phyloP scores from a whole-genome alignment of 2,113 vertebrate species.

The Lepisosteus osseus region DNA sequence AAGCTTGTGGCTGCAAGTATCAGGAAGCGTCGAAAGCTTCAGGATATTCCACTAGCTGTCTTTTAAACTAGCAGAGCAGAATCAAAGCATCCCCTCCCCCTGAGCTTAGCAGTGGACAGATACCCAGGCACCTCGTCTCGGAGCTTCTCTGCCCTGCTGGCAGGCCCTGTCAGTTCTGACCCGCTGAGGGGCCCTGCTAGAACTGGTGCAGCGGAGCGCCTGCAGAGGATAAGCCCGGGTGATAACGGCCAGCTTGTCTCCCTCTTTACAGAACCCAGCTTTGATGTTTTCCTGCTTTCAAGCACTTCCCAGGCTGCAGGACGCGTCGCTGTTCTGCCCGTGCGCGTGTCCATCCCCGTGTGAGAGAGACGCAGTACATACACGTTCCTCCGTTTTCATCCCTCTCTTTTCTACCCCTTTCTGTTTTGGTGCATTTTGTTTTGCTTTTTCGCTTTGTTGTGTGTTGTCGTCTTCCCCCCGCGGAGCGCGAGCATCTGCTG shows the following conservation, averaged over 20 bases:
- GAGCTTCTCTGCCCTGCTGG: not conserved
- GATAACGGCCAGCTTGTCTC: not conserved
- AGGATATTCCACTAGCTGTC: not conserved
- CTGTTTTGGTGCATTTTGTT: not conserved
- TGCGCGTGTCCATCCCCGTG: conserved; percentile 1
- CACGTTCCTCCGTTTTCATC: no score
- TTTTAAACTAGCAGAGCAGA: not conserved
- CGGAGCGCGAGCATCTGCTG: conserved; percentile 28
- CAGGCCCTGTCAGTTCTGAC: not conserved
- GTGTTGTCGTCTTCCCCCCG: conserved; percentile 16
- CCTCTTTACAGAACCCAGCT: not conserved
- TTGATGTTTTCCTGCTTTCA: conserved; percentile 6
- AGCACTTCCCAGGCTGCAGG: conserved; percentile 9
- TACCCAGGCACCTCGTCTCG: not conserved
- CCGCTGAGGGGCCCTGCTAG: no score
- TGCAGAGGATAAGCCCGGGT: not conserved
- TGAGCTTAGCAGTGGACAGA: not conserved
- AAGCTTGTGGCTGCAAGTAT: no score
- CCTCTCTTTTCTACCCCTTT: no score
- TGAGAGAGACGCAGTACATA: not conserved
- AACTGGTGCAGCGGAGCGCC: not conserved
- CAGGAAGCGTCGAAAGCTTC: no score
- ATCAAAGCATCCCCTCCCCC: not conserved
- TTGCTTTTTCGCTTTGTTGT: conserved; percentile 6
- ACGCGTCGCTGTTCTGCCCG: not conserved